Conservation (phyloP, 2,888 invertebrate genomes). For the Marasmarcha lunaedactyla region DNA sequence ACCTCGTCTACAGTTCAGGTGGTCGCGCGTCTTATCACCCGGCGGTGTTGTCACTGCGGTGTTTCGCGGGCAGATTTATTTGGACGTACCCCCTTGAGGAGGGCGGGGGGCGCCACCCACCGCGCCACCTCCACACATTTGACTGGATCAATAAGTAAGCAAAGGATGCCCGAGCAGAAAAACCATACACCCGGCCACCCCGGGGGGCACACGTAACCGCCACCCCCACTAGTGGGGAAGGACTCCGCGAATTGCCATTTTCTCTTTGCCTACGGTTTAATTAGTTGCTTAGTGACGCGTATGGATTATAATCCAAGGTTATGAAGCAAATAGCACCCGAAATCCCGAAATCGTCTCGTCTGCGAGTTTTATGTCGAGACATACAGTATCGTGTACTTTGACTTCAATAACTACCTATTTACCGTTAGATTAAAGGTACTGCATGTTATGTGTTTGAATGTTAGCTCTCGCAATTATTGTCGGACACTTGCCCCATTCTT, state of each 20-base stretch:
- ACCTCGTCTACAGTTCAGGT: too few relatives aligned
- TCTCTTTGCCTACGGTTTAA: constrained; percentile 72
- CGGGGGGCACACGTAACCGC: constrained; percentile 70
- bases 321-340: constrained; percentile 30
- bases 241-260: constrained; percentile 70
- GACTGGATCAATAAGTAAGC: constrained; percentile 73
- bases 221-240: constrained; percentile 69
- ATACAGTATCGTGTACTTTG: too few relatives aligned
- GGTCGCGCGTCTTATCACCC: constrained; percentile 65
- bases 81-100: constrained; percentile 66
- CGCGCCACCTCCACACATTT: constrained; percentile 71
- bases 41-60: constrained; percentile 68
- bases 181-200: constrained; percentile 71
- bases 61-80: constrained; percentile 72
- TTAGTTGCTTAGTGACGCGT: constrained; percentile 71
- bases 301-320: constrained; percentile 59
- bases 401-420: too few relatives aligned
- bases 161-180: constrained; percentile 73
- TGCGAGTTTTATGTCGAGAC: too few relatives aligned
- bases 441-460: too few relatives aligned
- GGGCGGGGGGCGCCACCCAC: constrained; percentile 60
- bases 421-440: too few relatives aligned
- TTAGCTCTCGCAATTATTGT: too few relatives aligned
- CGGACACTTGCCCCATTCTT: too few relatives aligned
- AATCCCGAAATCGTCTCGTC: too few relatives aligned